Conservation (phyloP, 2,888 invertebrate species). For the Ypsolopha sequella region DNA sequence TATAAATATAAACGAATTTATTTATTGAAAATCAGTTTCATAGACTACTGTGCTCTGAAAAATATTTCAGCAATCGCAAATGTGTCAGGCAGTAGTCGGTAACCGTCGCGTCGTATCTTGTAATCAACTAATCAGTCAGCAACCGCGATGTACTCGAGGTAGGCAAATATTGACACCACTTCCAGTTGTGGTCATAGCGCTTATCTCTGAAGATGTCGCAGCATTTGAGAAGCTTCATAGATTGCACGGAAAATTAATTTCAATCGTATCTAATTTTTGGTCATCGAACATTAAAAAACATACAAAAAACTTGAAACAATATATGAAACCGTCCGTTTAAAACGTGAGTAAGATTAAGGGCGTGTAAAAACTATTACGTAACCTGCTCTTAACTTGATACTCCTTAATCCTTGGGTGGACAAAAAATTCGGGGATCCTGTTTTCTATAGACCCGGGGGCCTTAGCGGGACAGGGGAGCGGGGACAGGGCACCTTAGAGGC, state of each 20-base stretch:
- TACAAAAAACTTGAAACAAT: not conserved
- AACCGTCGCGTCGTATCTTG: slow-evolving; percentile 9
- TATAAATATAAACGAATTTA: too few relatives aligned
- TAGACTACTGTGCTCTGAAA: not conserved
- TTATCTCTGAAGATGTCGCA: slow-evolving; percentile 19
- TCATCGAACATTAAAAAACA: not conserved
- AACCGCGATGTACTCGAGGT: slow-evolving; percentile 14
- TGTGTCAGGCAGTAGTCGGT: slow-evolving; percentile 7
- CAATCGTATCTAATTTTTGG: not conserved
- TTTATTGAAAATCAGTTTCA: too few relatives aligned
- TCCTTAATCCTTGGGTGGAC: slow-evolving; percentile 41
- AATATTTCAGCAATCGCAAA: not conserved
- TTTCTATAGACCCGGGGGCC: slow-evolving; percentile 21
- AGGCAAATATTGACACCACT: slow-evolving; percentile 24
- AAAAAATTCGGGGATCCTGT: slow-evolving; percentile 51
- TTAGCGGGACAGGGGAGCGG: slow-evolving; percentile 12
- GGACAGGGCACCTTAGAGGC: slow-evolving; percentile 49
- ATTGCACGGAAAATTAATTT: not conserved
- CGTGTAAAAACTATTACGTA: slow-evolving; percentile 62
- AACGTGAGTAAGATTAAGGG: slow-evolving; percentile 41
- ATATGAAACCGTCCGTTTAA: not conserved
- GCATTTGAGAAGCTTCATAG: slow-evolving; percentile 11
- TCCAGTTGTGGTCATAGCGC: slow-evolving; percentile 11
- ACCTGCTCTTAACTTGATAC: slow-evolving; percentile 60
- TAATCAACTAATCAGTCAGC: slow-evolving; percentile 19